These are phyloP conservation scores for Aspidiotus destructor DNA, from an alignment of 2,888 invertebrate species.

Conservation along the genomic window DNA sequence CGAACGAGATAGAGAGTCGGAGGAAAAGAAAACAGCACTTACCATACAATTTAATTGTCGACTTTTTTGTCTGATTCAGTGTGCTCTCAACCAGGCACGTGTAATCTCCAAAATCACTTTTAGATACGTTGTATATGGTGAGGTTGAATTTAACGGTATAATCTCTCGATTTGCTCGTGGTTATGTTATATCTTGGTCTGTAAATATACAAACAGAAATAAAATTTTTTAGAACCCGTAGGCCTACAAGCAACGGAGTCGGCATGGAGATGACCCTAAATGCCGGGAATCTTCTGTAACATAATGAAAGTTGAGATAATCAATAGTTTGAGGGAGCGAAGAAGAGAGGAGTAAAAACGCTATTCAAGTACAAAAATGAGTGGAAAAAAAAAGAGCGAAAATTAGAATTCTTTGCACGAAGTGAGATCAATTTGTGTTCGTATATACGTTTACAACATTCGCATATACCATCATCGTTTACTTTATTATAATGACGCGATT, in stretches of 20 bases:
- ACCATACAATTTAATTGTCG: background rate
- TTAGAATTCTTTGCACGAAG: constrained; percentile 27
- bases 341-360: background rate
- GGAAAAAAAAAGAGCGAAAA: constrained; percentile 6
- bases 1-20: too few relatives aligned
- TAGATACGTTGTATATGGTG: background rate
- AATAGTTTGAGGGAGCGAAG: background rate
- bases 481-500: constrained; percentile 29
- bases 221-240: too few relatives aligned
- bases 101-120: background rate
- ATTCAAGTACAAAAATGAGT: background rate
- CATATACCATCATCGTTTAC: constrained; percentile 5
- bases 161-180: background rate
- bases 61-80: background rate
- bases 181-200: background rate
- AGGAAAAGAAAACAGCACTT: background rate
- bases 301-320: too few relatives aligned
- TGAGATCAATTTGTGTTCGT: constrained; percentile 19
- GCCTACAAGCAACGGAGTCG: too few relatives aligned
- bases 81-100: background rate
- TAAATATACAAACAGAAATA: background rate
- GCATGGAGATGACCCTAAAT: too few relatives aligned
- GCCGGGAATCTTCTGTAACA: too few relatives aligned
- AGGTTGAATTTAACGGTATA: background rate
- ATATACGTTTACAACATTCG: too few relatives aligned